Base-by-base conservation (phyloP, 2,797 vertebrate species). In the Pangasius sanitwongsei region DNA sequence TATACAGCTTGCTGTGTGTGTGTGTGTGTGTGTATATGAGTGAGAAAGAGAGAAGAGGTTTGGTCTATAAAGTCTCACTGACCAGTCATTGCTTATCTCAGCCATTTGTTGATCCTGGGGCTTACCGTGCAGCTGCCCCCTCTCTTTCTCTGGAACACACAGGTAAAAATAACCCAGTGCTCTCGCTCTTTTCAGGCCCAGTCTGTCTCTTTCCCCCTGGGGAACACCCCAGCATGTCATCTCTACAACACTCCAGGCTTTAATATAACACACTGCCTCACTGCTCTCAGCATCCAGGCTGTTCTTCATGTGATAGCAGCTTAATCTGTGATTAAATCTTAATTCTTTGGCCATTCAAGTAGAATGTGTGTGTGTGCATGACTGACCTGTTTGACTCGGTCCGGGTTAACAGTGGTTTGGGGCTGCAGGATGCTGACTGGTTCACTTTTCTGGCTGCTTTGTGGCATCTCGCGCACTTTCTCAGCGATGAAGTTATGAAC, bases 401-500 rank as follows among this genome's bases (percentile, higher is more conserved):
- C 98, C 34, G 98, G 98, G 92, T 99, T 99, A 93, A 99, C 98
- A 37, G 98, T 99, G 94, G 98, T 99, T 96, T 99, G 98, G 87
- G 98, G 98, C 93, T 99, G 98, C 90, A 99, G 96, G 93, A 99
- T 99, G 97, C 98, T 99, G 96, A 99, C 98, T 48, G 98, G 98
- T 91, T 99, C 98, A 31, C 97, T 98, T 96, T 99, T 99, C 95
- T 98, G 98, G 95, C 98, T 97, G 89, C 98, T 99, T 95, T 99
- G 98, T 93, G 98, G 98, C 98, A 99, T 99, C 97, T 99, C 98
- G 9, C 98, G 97, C 92, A 99, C 99, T 95, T 99, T 99, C 96
- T 99, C 98, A 53, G 98, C 98, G 87, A 99, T 99, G 95, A 99
- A 99, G 96, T 98, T 98, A 96, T 99, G 98, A 93, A 99, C 98